Conservation (phyloP, 2,113 vertebrate species). For the Oncorhynchus tshawytscha region DNA sequence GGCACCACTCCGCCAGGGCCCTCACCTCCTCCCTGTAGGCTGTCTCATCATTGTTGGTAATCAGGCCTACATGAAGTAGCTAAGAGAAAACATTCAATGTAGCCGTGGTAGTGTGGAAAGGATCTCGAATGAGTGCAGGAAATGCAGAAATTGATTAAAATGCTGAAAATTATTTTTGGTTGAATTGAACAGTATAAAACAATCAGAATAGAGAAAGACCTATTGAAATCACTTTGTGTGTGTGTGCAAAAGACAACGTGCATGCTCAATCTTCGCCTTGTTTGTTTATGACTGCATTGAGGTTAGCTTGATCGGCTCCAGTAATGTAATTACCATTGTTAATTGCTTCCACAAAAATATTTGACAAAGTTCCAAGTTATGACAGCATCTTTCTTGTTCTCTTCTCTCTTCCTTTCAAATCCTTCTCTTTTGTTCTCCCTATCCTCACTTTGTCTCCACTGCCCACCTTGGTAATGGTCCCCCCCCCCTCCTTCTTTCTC, state of each 20-base stretch:
- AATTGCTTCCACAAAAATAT: background rate
- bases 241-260: background rate
- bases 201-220: no score
- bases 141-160: no score
- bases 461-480: background rate
- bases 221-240: background rate
- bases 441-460: constrained; percentile 17
- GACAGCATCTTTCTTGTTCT: constrained; percentile 11
- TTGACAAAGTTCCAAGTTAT: constrained; percentile 28
- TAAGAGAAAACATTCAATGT: no score
- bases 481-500: background rate
- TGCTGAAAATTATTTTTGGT: no score
- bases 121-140: no score
- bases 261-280: background rate
- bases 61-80: no score
- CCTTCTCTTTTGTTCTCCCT: constrained; percentile 17
- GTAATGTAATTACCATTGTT: constrained; percentile 34
- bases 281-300: background rate
- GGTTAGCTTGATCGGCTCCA: constrained; percentile 4
- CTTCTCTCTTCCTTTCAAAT: constrained; percentile 9
- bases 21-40: no score
- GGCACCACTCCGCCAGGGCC: no score
- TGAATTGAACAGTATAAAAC: no score
- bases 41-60: no score
- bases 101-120: no score